A percentile compares a stretch with the other conserved stretches of the same genome.
These are phyloP conservation scores for Mycalesis mineus DNA, from an alignment of 2,888 invertebrate species.

Conservation along the genomic window DNA sequence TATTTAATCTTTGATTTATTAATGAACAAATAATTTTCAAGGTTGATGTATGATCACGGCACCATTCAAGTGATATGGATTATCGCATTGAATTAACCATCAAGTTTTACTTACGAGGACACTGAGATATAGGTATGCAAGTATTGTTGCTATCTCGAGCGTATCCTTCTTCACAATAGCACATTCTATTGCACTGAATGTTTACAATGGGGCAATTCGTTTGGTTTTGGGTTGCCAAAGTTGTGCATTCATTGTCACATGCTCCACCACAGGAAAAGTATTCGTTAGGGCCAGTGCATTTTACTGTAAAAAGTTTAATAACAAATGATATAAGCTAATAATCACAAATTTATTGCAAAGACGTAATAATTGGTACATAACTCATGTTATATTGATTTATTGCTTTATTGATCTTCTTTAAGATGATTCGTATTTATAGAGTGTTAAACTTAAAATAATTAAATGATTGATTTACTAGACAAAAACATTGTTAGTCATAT, in stretches of 20 bases:
- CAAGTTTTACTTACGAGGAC: conserved; percentile 30
- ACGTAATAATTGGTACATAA: too few species aligned
- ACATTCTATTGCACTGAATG: conserved; percentile 40
- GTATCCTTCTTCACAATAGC: conserved; percentile 46
- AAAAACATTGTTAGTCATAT: background rate
- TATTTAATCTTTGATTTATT: too few species aligned
- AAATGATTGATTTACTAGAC: background rate
- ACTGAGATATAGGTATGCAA: conserved; percentile 37
- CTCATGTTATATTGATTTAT: too few species aligned
- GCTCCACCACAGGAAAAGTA: conserved; percentile 45
- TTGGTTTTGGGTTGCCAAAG: conserved; percentile 39
- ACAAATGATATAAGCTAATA: too few species aligned
- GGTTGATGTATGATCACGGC: too few species aligned
- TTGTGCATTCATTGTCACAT: conserved; percentile 51
- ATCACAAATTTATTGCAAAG: too few species aligned
- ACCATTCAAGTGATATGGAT: too few species aligned
- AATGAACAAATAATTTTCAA: too few species aligned
- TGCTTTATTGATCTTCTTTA: too few species aligned
- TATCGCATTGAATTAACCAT: too few species aligned
- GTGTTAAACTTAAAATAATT: background rate
- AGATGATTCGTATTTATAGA: too few species aligned
- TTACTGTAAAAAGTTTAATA: conserved; percentile 27
- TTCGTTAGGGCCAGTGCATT: conserved; percentile 41
- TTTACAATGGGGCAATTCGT: conserved; percentile 44
- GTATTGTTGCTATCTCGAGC: conserved; percentile 37